Evolutionary conservation across 2,797 vertebrate genomes (phyloP).

Genomic region (Perodicticus potto): DNA sequence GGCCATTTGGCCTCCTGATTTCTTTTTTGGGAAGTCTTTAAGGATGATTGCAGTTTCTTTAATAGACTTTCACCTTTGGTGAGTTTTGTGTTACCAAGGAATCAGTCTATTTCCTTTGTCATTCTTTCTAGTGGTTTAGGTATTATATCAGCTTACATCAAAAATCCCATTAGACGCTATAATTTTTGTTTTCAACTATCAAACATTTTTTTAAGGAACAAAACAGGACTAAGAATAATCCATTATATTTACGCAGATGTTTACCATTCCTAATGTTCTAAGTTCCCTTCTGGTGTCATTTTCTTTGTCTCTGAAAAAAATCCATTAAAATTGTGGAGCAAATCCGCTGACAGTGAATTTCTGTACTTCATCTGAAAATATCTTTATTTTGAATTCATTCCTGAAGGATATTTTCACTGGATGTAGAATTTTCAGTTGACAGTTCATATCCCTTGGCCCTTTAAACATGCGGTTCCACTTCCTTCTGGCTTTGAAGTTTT

Average conservation of each 20-base stretch:
- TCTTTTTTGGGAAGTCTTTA: conserved; percentile 5
- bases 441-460: conserved; percentile 2
- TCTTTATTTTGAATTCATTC: conserved; percentile 2
- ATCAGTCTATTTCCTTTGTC: not conserved
- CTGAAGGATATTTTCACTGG: conserved; percentile 4
- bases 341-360: not conserved
- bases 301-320: not conserved
- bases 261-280: not conserved
- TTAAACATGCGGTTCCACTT: not conserved
- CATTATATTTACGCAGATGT: not conserved
- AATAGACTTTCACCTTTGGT: not conserved
- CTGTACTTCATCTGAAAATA: not conserved
- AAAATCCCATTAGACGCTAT: not conserved
- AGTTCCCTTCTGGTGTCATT: not conserved
- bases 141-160: not conserved
- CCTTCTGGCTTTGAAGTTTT: not conserved
- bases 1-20: conserved; percentile 16
- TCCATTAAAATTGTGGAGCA: conserved; percentile 3
- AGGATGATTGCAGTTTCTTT: not conserved
- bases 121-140: not conserved
- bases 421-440: not conserved
- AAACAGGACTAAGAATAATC: not conserved
- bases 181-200: not conserved
- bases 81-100: not conserved
- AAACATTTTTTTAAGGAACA: conserved; percentile 9